phyloP scores from a whole-genome alignment of 2,113 vertebrate genomes.

The Phaethon lepturus region DNA sequence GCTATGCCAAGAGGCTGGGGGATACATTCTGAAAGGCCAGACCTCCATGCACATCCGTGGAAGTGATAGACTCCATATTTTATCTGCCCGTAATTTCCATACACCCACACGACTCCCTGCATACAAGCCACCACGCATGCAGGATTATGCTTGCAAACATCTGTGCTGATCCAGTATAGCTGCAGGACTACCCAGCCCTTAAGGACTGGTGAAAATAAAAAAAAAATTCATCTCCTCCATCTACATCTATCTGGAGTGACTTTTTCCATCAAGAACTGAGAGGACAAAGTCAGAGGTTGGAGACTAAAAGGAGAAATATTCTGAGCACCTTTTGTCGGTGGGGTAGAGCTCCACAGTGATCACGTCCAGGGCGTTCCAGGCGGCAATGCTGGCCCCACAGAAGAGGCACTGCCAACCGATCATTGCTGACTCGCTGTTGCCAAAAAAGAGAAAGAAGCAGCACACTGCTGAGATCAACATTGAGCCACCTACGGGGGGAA shows the following conservation, averaged over 20 bases:
- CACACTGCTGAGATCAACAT: slow-evolving; percentile 92
- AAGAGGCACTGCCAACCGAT: slow-evolving; percentile 97
- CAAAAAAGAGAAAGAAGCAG: slow-evolving; percentile 94
- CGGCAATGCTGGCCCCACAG: slow-evolving; percentile 89
- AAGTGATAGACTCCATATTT: background rate
- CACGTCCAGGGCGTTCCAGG: slow-evolving; percentile 95
- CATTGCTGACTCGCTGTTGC: slow-evolving; percentile 91
- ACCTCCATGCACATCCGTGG: background rate
- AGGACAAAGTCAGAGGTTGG: background rate
- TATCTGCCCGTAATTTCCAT: background rate
- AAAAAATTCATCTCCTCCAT: background rate
- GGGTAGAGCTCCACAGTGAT: slow-evolving; percentile 96
- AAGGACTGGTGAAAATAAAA: background rate
- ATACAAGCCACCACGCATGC: accelerated
- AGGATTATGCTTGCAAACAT: background rate
- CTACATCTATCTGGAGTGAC: accelerated
- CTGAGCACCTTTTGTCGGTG: slow-evolving; percentile 87
- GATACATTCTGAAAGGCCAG: background rate
- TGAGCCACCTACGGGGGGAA: slow-evolving; percentile 81
- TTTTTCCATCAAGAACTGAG: accelerated
- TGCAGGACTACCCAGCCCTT: background rate
- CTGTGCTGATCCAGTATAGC: background rate
- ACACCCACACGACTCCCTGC: accelerated
- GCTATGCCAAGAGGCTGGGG: background rate
- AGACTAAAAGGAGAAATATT: background rate